These are phyloP conservation scores for Balaeniceps rex DNA, from an alignment of 2,113 vertebrate genomes.

Conservation along the genomic window DNA sequence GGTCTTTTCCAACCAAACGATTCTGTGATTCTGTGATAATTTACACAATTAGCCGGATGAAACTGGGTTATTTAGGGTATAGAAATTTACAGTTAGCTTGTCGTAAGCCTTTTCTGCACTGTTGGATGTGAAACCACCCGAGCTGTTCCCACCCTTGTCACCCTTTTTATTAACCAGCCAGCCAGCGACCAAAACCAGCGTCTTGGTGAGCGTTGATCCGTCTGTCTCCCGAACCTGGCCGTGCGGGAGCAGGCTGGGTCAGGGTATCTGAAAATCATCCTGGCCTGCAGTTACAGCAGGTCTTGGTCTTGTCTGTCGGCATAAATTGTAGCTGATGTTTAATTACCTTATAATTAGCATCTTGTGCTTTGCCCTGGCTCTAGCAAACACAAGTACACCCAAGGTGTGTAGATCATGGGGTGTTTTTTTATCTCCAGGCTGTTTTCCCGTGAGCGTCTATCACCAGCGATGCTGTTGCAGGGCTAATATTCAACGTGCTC, in stretches of 20 bases:
- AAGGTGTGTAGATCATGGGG: no score
- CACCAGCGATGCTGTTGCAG: neutral
- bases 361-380: neutral
- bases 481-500: accelerated
- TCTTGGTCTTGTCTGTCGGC: neutral
- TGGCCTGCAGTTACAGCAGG: neutral
- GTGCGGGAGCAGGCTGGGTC: neutral
- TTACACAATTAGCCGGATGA: neutral
- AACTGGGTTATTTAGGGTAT: neutral
- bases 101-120: no score
- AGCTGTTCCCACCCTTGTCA: neutral
- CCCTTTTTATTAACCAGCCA: neutral
- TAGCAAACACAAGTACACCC: no score
- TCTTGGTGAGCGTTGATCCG: neutral
- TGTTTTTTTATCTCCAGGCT: neutral
- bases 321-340: neutral
- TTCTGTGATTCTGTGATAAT: no score
- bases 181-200: neutral
- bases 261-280: neutral
- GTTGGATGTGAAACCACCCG: neutral
- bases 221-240: neutral
- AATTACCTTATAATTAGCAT: accelerated
- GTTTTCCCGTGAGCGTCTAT: neutral
- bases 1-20: no score
- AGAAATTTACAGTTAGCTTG: no score